Evolutionary conservation across 2,797 vertebrate genomes (phyloP), one percentile per base, ranked within the genome.

Genomic region (Micropoecilia bifurca): DNA sequence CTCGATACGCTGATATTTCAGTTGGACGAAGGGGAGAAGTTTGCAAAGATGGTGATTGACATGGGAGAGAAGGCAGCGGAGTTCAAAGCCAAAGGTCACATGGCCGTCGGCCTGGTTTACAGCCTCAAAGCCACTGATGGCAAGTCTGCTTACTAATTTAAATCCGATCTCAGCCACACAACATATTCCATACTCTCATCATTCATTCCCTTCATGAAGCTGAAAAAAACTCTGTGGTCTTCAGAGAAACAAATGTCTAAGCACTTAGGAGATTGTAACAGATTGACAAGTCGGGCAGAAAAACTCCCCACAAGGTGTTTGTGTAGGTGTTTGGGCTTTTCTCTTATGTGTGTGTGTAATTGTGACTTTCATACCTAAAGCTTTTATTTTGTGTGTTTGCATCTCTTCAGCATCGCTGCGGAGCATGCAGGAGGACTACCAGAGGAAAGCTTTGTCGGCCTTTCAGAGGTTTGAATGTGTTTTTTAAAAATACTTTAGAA

Each of bases 91-190:
- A 99, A 99, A 96, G 98, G 99, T 84, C 98, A 95, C 93, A 91
- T 99, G 82, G 99, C 99, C 6, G 93, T 98, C 39, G 98, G 99
- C 82, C 93, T 99, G 78, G 97, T 98, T 14, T 99, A 97, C 90
- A 99, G 99, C 88, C 96, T 99, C 55, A 98, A 98, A 92, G 99
- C 99, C 81, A 98, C 98, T 18, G 98, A 99, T 36, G 98, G 98
- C 99, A 91, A 96, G 95, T 83, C 25, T 61, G 48, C 18, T 25
- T 36, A 71, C n/a, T 46, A 14, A 28, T 71, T 45, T 69, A 69
- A 69, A 69, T 6, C 22, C 13, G 25, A 43, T 5, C 22, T 69
- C 2, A 16, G 5, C 68, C 43, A 45, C 3, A 16, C 43, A 1
- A 39, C 36, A 68, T 68, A 39, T 68, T 41, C 63, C 63, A 33